Conservation (phyloP, 2,888 invertebrate species). For the Isoperla grammatica region DNA sequence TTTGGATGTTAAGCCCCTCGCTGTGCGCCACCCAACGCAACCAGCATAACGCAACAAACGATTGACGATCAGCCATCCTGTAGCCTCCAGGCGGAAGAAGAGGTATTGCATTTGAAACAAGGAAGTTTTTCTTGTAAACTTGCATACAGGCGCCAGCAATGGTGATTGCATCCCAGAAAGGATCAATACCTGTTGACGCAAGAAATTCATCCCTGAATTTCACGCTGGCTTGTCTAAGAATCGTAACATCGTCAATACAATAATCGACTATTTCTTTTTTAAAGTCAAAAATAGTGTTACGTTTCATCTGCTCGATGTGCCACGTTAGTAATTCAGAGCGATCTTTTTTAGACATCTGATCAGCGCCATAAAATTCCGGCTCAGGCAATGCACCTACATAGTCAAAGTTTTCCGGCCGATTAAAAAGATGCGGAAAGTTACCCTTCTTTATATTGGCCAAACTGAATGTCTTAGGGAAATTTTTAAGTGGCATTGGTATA, state of each 20-base stretch:
- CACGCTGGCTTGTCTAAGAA: background rate
- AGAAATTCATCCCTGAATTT: background rate
- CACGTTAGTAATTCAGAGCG: background rate
- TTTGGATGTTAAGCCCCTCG: background rate
- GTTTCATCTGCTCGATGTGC: background rate
- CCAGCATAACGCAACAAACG: conserved; percentile 9
- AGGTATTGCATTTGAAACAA: conserved; percentile 12
- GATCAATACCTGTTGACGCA: conserved; percentile 1
- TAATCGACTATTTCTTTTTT: background rate
- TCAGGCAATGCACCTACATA: background rate
- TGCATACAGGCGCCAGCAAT: conserved; percentile 22
- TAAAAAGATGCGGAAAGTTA: conserved; percentile 6
- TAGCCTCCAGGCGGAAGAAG: conserved; percentile 23
- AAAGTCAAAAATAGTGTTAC: background rate
- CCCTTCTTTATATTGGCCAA: background rate
- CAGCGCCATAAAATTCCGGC: background rate
- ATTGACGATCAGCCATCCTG: conserved; percentile 4
- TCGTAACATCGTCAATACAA: background rate
- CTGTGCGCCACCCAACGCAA: background rate
- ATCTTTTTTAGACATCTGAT: background rate
- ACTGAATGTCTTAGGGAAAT: background rate
- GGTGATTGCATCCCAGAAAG: conserved; percentile 17
- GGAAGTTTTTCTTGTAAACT: conserved; percentile 17
- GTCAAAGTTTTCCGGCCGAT: background rate
- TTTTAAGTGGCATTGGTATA: conserved; percentile 6